Evolutionary conservation across 2,888 invertebrate species (phyloP).

Genomic region (Drosophila mimetica): DNA sequence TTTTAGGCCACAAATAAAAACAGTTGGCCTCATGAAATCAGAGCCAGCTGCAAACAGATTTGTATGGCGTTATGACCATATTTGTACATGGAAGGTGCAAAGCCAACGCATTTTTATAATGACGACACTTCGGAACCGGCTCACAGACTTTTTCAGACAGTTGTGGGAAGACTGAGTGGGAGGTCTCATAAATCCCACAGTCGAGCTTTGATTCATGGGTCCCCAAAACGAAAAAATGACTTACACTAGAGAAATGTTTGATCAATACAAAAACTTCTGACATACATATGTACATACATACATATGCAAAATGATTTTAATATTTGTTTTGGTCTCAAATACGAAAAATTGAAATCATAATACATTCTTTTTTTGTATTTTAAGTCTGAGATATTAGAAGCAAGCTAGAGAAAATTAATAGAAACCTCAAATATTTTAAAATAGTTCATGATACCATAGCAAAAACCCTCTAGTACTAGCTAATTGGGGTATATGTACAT

Average conservation of each 20-base stretch:
- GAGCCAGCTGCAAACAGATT: slow-evolving; percentile 11
- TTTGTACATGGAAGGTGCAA: slow-evolving; percentile 13
- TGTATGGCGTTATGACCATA: slow-evolving; percentile 1
- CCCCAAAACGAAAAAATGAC: not conserved
- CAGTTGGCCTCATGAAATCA: slow-evolving; percentile 15
- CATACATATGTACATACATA: too few species aligned
- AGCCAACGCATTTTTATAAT: slow-evolving; percentile 34
- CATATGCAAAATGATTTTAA: too few species aligned
- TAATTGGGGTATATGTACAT: too few species aligned
- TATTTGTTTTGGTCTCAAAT: too few species aligned
- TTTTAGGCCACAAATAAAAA: not conserved
- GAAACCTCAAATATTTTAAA: too few species aligned
- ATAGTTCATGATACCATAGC: too few species aligned
- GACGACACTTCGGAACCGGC: slow-evolving; percentile 13
- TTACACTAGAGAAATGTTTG: slow-evolving; percentile 4
- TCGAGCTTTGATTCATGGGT: slow-evolving; percentile 6
- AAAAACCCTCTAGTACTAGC: too few species aligned
- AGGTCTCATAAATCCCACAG: not conserved
- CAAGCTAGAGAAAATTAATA: too few species aligned
- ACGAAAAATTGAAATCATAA: too few species aligned
- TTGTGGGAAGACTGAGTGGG: slow-evolving; percentile 13
- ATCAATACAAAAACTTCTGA: slow-evolving; percentile 13
- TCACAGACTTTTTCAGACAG: not conserved
- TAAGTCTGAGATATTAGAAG: too few species aligned
- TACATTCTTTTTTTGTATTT: too few species aligned